These are phyloP conservation scores for Rambutsinella grinnellia DNA, from an alignment of 2,888 invertebrate genomes.

Conservation along the genomic window DNA sequence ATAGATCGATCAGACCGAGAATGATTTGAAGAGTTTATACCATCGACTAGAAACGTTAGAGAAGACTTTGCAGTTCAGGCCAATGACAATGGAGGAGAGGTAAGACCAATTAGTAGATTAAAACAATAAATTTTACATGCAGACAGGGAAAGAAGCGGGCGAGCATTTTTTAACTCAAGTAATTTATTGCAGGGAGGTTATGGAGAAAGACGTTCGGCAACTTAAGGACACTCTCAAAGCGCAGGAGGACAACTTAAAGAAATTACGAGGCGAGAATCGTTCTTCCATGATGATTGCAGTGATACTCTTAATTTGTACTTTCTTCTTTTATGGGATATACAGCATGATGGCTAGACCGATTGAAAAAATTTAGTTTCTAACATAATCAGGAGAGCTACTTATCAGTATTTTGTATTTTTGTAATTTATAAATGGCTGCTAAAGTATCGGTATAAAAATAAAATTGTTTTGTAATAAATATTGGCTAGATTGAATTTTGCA, in stretches of 20 bases:
- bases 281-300: slow-evolving; percentile 50
- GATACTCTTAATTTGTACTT: slow-evolving; percentile 39
- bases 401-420: not conserved
- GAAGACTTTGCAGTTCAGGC: slow-evolving; percentile 45
- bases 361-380: too few relatives aligned
- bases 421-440: not conserved
- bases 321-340: slow-evolving; percentile 54
- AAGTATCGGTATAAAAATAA: not conserved
- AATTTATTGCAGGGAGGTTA: slow-evolving; percentile 29
- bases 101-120: too few relatives aligned
- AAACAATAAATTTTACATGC: not conserved
- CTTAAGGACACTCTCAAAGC: slow-evolving; percentile 42
- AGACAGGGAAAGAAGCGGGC: not conserved
- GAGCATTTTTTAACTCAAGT: not conserved
- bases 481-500: too few relatives aligned
- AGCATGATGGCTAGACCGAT: slow-evolving; percentile 38
- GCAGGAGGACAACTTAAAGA: slow-evolving; percentile 44
- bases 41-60: slow-evolving; percentile 55
- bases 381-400: not conserved
- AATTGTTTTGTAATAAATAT: too few relatives aligned
- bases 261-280: slow-evolving; percentile 40
- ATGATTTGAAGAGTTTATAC: slow-evolving; percentile 47
- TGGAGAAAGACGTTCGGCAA: slow-evolving; percentile 49
- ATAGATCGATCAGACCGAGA: slow-evolving; percentile 55
- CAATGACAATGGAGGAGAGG: slow-evolving; percentile 57